Conservation (phyloP, 2,113 vertebrate genomes). For the Probosciger aterrimus region DNA sequence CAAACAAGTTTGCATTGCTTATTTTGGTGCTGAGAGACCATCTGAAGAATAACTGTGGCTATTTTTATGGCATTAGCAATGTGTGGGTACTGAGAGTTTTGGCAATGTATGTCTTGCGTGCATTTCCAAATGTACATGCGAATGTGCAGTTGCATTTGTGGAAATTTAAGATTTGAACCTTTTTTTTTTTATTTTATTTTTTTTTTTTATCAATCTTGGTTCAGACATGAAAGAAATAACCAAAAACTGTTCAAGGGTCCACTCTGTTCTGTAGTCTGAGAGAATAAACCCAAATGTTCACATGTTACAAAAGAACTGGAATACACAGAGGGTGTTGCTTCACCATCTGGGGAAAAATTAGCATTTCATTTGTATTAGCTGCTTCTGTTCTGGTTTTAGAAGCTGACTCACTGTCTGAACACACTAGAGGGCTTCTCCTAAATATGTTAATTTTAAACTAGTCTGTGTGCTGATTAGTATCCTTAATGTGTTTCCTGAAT, state of each 20-base stretch:
- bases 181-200: not conserved
- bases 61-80: not conserved
- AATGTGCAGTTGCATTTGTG: not conserved
- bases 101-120: not conserved
- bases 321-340: conserved; percentile 43
- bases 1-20: not conserved
- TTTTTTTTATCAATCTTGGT: not conserved
- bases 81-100: not conserved
- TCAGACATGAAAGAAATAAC: not conserved
- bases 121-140: not conserved
- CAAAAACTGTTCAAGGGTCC: not conserved
- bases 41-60: conserved; percentile 1
- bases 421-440: conserved; percentile 41
- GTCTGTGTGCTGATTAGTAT: conserved; percentile 17
- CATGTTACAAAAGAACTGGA: conserved; percentile 57
- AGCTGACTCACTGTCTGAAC: conserved; percentile 67
- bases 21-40: conserved; percentile 29
- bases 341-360: conserved; percentile 69
- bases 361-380: conserved; percentile 72
- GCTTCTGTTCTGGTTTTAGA: conserved; percentile 64
- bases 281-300: conserved; percentile 43
- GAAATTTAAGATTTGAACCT: not conserved
- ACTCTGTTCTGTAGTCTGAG: not conserved
- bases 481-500: conserved; percentile 10
- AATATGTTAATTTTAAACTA: conserved; percentile 38